Percentiles rank a stretch among this genome's conserved stretches.
These are phyloP conservation scores for Chloroceryle aenea DNA, from an alignment of 2,113 vertebrate species.

Conservation along the genomic window DNA sequence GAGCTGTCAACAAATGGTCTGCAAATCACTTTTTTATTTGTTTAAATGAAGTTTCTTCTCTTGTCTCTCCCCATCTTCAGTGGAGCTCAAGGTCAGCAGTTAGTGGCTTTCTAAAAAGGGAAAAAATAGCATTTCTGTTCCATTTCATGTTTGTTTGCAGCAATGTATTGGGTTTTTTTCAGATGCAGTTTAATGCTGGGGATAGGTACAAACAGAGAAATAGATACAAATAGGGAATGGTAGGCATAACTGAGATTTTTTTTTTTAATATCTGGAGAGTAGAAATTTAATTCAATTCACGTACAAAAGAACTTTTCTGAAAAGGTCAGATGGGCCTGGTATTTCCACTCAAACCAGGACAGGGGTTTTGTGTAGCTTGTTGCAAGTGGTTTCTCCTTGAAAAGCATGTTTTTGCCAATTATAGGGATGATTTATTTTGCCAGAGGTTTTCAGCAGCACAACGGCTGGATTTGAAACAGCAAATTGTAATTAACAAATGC, in stretches of 20 bases:
- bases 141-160: background rate
- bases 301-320: background rate
- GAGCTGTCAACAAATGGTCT: slow-evolving; percentile 64
- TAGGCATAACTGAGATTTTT: background rate
- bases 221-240: background rate
- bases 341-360: background rate
- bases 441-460: background rate
- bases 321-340: background rate
- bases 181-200: background rate
- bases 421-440: background rate
- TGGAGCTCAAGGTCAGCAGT: slow-evolving; percentile 12
- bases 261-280: background rate
- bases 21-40: slow-evolving; percentile 41
- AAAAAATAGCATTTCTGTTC: background rate
- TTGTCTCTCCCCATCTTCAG: slow-evolving; percentile 4
- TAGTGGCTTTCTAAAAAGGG: background rate
- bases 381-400: background rate
- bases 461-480: background rate
- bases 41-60: slow-evolving; percentile 53
- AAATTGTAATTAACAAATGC: background rate
- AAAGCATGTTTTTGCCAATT: background rate
- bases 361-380: background rate
- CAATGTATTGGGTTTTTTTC: background rate
- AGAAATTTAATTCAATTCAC: background rate
- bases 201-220: no score